phyloP scores from a whole-genome alignment of 1,140 invertebrate genomes.

The Bicyclus anynana region DNA sequence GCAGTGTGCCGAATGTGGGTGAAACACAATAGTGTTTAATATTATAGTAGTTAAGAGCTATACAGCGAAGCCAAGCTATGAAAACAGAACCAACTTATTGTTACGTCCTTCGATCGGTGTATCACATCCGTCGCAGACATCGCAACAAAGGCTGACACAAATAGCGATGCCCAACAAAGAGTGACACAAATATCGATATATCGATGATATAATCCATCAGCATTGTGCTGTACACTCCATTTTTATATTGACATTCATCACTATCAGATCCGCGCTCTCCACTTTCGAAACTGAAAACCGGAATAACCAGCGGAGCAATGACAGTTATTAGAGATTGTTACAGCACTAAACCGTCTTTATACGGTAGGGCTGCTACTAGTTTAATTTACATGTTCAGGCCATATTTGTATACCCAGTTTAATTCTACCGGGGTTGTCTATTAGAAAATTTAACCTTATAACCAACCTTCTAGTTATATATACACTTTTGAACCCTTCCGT shows the following conservation, averaged over 20 bases:
- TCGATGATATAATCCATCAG: constrained; percentile 26
- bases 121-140: background rate
- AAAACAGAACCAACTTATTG: too few species aligned
- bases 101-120: too few species aligned
- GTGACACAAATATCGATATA: constrained; percentile 1
- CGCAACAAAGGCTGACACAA: background rate
- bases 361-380: background rate
- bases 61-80: too few species aligned
- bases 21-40: too few species aligned
- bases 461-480: too few species aligned
- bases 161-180: background rate
- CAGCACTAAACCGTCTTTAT: constrained; percentile 7
- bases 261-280: constrained; percentile 34
- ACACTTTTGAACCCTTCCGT: too few species aligned
- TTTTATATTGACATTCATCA: constrained; percentile 38
- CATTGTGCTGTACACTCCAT: constrained; percentile 12
- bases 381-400: too few species aligned
- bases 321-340: constrained; percentile 16
- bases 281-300: constrained; percentile 57
- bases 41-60: too few species aligned
- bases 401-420: too few species aligned
- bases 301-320: constrained; percentile 15
- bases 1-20: too few species aligned
- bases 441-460: too few species aligned
- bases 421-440: too few species aligned